Evolutionary conservation across 2,797 vertebrate species (phyloP), one percentile per base, ranked within the genome.

Genomic region (Antennarius maculatus): DNA sequence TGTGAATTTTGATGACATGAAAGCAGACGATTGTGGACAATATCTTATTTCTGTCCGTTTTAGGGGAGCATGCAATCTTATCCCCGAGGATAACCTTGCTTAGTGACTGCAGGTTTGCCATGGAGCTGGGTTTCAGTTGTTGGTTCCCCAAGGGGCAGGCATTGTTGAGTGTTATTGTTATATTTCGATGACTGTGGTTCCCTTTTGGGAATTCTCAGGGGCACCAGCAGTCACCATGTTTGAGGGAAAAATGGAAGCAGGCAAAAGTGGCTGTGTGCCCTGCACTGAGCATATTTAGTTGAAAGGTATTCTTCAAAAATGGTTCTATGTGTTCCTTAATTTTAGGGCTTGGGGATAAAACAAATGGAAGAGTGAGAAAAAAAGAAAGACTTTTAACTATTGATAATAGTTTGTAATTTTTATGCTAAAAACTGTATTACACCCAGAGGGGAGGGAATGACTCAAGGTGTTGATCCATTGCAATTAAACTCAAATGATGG

Each of bases 41-140:
- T 49, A 3, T 11, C 8, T 60, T 56, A 11, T 65, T 61, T 60
- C 39, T 46, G 59, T 63, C 54, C 50, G 37, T 54, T 69, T 80
- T 39, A 28, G 52, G 52, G 63, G 52, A 52, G 43, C 27, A n/a
- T 10, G 34, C 23, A 23, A 23, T 23, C 23, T 23, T 23, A 23
- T 23, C 23, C 23, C 23, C 23, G 23, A 23, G 23, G 23, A 23
- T 74, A 78, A 85, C 83, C 62, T 75, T 76, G 65, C 2, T 87
- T 78, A 71, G 76, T 42, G 54, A 86, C 77, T 29, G 74, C 67
- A 61, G 59, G 69, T 77, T 82, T 80, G 69, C 63, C 5, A 28
- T 12, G 53, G 68, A 73, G 71, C 62, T 78, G 79, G 75, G 82
- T 85, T 75, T 77, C 70, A 80, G 69, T 80, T 82, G 66, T 86